A percentile compares a stretch with the other conserved stretches of the same genome.
These are phyloP conservation scores for Gastrophryne carolinensis DNA, from an alignment of 2,797 vertebrate species.

Conservation along the genomic window DNA sequence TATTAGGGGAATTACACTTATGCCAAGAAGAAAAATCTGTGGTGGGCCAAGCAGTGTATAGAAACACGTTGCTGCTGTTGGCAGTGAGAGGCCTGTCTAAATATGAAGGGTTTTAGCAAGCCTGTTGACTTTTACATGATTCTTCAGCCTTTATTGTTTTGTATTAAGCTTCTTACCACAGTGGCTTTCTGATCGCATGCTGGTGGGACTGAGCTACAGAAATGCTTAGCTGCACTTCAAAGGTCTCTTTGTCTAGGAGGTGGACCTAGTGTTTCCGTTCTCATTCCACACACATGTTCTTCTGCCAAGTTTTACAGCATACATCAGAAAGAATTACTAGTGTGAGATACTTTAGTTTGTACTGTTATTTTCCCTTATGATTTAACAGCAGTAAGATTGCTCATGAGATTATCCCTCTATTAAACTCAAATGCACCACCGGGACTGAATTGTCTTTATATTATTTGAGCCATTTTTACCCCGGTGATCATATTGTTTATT, in stretches of 20 bases:
- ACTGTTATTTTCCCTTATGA: slow-evolving; percentile 3
- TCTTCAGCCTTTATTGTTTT: background rate
- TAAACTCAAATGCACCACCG: too few species aligned
- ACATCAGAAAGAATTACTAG: background rate
- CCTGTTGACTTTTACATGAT: background rate
- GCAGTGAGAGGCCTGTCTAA: background rate
- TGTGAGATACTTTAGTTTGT: background rate
- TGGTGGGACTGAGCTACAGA: slow-evolving; percentile 23
- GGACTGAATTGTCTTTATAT: too few species aligned
- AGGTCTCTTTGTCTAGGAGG: slow-evolving; percentile 26
- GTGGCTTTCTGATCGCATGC: slow-evolving; percentile 17
- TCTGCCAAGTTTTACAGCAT: slow-evolving; percentile 20
- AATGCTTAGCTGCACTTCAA: slow-evolving; percentile 28
- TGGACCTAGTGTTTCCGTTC: slow-evolving; percentile 20
- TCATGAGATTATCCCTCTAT: background rate
- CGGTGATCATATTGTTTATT: too few species aligned
- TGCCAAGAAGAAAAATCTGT: too few species aligned
- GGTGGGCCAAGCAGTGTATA: too few species aligned
- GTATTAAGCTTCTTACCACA: slow-evolving; percentile 12
- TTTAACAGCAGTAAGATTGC: slow-evolving; percentile 10
- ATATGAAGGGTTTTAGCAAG: background rate
- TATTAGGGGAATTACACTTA: too few species aligned
- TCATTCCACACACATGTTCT: slow-evolving; percentile 5
- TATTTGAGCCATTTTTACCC: too few species aligned
- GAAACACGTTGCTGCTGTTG: too few species aligned